Evolutionary conservation across 1,140 invertebrate species (phyloP), one percentile per base, ranked within the genome.

Genomic region (Antheraea mylitta): DNA sequence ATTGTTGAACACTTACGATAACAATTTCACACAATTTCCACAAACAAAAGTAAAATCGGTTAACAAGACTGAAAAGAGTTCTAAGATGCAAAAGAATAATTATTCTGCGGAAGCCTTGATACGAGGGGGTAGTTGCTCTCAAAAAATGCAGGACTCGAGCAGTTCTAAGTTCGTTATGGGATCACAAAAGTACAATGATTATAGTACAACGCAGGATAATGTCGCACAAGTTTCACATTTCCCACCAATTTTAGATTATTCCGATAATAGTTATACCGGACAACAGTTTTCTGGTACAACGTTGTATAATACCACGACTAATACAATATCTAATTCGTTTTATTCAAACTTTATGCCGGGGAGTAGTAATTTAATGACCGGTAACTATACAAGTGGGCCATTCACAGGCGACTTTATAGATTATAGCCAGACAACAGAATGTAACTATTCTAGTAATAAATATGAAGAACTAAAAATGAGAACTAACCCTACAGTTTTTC

Each of bases 221-320:
- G 83, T 92, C 7, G 90, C 90, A 37, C 90, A 92, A 78, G 86
- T 92, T 2, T 92, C 90, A 6, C 90, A 92, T 76, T 92, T 89
- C 62, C 88, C 90, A 18, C 80, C 88, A 58, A 85, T 92, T 30
- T 63, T 89, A n/a, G 90, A 92, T 78, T 92, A 92, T 73, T 75
- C 85, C 3, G 90, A 92, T 37, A 92, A 90, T 64, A 82, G 72
- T 69, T 92, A 89, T 36, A 72, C 82, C 30, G 80, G 81, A 2
- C 90, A 92, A 65, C 88, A 90, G 71, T 90, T 86, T 81, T 86
- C 88, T 18, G 86, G 86, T 8, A 90, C 88, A 45, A 85, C 81
- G 18, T 81, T 92, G 45, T 92, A 92, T 68, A 92, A 90, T 70
- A 79, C 83, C 18, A 89, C 88, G 5, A 88, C 90, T 18, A 92